A percentile compares a stretch with the other conserved stretches of the same genome.
Conservation (phyloP, 2,888 invertebrate genomes). For the Aromia moschata region DNA sequence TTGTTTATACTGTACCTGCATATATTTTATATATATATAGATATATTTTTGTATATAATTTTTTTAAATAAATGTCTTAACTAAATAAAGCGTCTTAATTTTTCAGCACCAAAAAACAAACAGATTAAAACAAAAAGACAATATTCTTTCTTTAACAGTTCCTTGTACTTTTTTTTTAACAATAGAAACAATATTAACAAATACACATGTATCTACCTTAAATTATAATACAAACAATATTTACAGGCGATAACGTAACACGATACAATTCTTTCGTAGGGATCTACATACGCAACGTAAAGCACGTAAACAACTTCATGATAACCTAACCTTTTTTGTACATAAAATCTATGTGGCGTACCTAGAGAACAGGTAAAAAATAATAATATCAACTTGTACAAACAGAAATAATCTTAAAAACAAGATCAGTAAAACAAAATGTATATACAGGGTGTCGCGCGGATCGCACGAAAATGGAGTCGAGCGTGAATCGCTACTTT, state of each 20-base stretch:
- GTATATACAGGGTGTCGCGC: neutral
- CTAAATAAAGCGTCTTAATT: slow-evolving; percentile 15
- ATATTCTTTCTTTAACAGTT: slow-evolving; percentile 53
- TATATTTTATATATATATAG: neutral
- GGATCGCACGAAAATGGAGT: no score
- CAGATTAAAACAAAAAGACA: slow-evolving; percentile 40
- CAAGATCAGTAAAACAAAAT: slow-evolving; percentile 34
- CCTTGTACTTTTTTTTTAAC: slow-evolving; percentile 58
- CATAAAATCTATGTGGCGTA: slow-evolving; percentile 38
- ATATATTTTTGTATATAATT: slow-evolving; percentile 8
- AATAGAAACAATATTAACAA: slow-evolving; percentile 58
- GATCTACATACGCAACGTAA: slow-evolving; percentile 29
- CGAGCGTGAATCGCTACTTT: no score
- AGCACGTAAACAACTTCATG: no score
- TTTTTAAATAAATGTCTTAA: slow-evolving; percentile 20
- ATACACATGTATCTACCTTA: slow-evolving; percentile 46
- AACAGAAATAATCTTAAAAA: slow-evolving; percentile 36
- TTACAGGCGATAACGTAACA: slow-evolving; percentile 49
- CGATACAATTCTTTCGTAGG: slow-evolving; percentile 40
- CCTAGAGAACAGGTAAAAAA: slow-evolving; percentile 44
- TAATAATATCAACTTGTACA: slow-evolving; percentile 41
- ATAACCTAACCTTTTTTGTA: slow-evolving; percentile 28
- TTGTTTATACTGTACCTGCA: slow-evolving; percentile 1
- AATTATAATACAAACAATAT: slow-evolving; percentile 53
- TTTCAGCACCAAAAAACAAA: slow-evolving; percentile 6